Evolutionary conservation across 2,113 vertebrate genomes (phyloP), one percentile per base, ranked within the genome.

Genomic region (Atherinomorus stipes): DNA sequence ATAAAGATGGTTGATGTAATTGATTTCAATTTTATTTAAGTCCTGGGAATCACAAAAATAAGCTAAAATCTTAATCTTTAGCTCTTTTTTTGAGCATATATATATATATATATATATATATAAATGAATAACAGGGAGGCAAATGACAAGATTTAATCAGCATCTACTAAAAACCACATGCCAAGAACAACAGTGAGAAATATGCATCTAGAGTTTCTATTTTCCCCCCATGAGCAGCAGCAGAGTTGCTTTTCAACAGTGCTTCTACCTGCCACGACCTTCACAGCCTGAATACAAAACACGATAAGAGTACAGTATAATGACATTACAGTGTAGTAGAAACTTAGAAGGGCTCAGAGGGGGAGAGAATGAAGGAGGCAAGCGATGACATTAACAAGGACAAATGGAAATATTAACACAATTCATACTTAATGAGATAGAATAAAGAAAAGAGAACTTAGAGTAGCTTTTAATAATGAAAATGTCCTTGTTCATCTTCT

Each of bases 401-500:
- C 64, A 72, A 80, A 90, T 68, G 75, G 78, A 80, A 87, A 80
- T 87, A 88, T 82, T 79, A 85, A 87, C 74, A 75, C 72, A 45
- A 74, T 69, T 77, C 67, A 84, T 74, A 74, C 38, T 73, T 82
- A 87, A 87, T 84, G 80, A 90, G 72, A 68, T n/a, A 42, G 65
- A 84, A 71, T 82, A 64, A 81, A 80, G 65, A 74, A 67, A 74
- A n/a, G 5, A 13, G 74, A 80, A 67, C 13, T 64, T 16, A 52
- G n/a, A 40, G 63, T 25, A 15, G 49, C 44, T 80, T 86, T 87
- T 71, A 87, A 85, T 88, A 78, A 87, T 80, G 58, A 78, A 79
- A 73, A 75, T 56, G 62, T 77, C 65, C 21, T 64, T 59, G 76
- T 77, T 90, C 76, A 84, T 81, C 80, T 81, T 79, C 64, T 76